These are phyloP conservation scores for Notospermus geniculatus DNA, from an alignment of 1,140 invertebrate genomes.

Conservation along the genomic window DNA sequence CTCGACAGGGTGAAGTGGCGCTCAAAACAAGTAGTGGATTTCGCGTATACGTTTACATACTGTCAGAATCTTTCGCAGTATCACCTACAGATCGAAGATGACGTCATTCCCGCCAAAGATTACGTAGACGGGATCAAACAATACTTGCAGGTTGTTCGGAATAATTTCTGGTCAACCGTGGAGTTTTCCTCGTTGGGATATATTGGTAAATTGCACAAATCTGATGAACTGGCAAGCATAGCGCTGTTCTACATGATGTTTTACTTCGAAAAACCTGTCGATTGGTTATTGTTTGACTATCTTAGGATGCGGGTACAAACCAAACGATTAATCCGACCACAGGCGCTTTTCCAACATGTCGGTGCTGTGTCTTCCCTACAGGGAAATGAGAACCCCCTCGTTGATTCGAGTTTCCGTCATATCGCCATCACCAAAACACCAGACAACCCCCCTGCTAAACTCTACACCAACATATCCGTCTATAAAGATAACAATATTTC, in stretches of 20 bases:
- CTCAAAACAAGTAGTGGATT: conserved; percentile 54
- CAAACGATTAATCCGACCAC: conserved; percentile 21
- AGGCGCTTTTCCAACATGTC: conserved; percentile 51
- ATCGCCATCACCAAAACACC: not conserved
- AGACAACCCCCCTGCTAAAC: not conserved
- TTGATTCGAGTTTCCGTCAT: not conserved
- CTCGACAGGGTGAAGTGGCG: conserved; percentile 45
- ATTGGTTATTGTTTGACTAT: conserved; percentile 43
- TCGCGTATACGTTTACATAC: conserved; percentile 46
- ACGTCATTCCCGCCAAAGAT: conserved; percentile 42
- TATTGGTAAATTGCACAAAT: conserved; percentile 52
- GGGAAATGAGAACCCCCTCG: not conserved
- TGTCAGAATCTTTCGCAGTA: conserved; percentile 36
- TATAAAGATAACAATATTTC: not conserved
- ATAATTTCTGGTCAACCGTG: conserved; percentile 40
- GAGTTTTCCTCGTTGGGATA: conserved; percentile 50
- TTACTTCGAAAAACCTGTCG: conserved; percentile 48
- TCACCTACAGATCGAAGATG: conserved; percentile 54
- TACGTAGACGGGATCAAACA: conserved; percentile 41
- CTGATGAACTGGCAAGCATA: conserved; percentile 35
- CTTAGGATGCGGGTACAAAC: conserved; percentile 27
- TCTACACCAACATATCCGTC: not conserved
- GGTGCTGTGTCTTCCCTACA: conserved; percentile 45
- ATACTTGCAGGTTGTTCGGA: conserved; percentile 26
- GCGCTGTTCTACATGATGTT: conserved; percentile 39